These are phyloP conservation scores for Neopelma chrysocephalum DNA, from an alignment of 2,797 vertebrate species.

Conservation along the genomic window DNA sequence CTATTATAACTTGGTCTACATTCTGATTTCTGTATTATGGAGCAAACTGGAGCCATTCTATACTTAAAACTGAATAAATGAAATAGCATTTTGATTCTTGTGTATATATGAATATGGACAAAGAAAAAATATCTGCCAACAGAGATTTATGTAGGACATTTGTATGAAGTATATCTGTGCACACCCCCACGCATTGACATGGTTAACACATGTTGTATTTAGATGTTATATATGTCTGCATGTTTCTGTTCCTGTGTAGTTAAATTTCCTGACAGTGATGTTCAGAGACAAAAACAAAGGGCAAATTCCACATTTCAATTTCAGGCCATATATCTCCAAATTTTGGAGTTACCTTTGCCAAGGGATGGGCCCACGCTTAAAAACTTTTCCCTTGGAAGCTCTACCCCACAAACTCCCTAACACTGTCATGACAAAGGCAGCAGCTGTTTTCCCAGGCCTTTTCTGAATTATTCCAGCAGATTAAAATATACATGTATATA, in stretches of 20 bases:
- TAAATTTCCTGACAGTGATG: background rate
- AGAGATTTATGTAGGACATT: background rate
- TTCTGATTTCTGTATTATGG: background rate
- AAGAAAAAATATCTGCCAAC: background rate
- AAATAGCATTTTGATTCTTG: background rate
- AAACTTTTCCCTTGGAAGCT: slow-evolving; percentile 25
- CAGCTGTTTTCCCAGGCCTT: slow-evolving; percentile 63
- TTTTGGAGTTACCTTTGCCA: background rate
- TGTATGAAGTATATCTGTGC: background rate
- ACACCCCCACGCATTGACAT: background rate
- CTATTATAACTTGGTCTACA: background rate
- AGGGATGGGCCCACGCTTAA: background rate
- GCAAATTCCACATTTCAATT: background rate
- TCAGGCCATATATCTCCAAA: background rate
- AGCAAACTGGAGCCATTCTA: background rate
- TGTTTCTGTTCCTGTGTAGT: background rate
- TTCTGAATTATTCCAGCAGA: slow-evolving; percentile 66
- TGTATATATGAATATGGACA: background rate
- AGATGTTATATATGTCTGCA: background rate
- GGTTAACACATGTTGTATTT: background rate
- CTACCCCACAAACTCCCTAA: background rate
- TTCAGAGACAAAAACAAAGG: background rate
- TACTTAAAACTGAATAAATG: background rate
- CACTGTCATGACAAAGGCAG: slow-evolving; percentile 24
- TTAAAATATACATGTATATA: slow-evolving; percentile 76